Conservation (phyloP, 2,113 vertebrate genomes). For the Naja naja region DNA sequence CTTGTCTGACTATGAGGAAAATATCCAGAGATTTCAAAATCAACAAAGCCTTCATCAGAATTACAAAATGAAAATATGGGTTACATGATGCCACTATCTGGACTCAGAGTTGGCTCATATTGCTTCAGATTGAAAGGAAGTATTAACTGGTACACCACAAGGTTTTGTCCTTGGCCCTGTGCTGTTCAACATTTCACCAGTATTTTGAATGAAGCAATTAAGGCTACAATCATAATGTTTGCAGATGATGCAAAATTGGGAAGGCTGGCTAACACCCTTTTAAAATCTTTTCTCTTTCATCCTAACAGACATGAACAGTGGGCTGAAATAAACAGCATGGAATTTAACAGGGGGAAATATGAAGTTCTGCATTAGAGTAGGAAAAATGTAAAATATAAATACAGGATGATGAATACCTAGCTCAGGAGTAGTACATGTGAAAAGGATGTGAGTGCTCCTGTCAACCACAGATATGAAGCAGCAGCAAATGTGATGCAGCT, state of each 20-base stretch:
- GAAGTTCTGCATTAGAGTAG: not conserved
- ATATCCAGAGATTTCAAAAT: no score
- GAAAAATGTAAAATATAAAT: not conserved
- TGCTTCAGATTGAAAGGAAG: not conserved
- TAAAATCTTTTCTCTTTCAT: not conserved
- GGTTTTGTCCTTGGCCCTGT: not conserved
- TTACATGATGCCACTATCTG: not conserved
- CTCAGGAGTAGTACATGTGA: not conserved
- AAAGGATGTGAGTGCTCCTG: not conserved
- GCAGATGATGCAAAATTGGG: not conserved
- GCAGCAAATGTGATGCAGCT: not conserved
- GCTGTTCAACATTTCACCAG: not conserved
- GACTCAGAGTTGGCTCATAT: not conserved
- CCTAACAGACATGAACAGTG: not conserved
- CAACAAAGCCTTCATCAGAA: no score
- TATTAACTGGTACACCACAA: not conserved
- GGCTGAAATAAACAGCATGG: not conserved
- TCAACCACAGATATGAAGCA: not conserved
- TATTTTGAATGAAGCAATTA: not conserved
- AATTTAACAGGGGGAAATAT: not conserved
- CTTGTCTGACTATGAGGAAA: no score
- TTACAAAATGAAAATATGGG: not conserved
- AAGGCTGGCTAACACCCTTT: not conserved
- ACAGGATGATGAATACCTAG: not conserved
- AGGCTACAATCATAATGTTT: not conserved